Evolutionary conservation across 2,797 vertebrate genomes (phyloP).

Genomic region (Adelosebastes latens): DNA sequence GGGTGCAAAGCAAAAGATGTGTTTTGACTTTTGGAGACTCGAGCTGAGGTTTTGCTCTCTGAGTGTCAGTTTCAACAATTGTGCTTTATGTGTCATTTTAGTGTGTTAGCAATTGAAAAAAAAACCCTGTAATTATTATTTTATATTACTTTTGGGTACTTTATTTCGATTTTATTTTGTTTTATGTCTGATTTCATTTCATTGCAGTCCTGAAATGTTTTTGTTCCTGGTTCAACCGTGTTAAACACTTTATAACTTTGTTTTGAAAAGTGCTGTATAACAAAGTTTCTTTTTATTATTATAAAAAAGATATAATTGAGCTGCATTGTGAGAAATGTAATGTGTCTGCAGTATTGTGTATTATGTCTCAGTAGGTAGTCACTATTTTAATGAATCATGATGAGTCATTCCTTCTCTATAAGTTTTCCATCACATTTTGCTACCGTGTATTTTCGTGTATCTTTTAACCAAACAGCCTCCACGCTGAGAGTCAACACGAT

Average conservation of each 20-base stretch:
- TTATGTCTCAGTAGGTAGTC: not conserved
- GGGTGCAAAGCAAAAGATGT: too few species aligned
- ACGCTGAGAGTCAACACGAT: not conserved
- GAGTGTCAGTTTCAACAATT: too few species aligned
- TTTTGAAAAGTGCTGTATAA: not conserved
- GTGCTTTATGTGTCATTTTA: too few species aligned
- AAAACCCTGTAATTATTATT: not conserved
- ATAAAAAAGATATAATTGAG: not conserved
- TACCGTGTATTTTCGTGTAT: not conserved
- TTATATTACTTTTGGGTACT: not conserved
- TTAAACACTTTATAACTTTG: not conserved
- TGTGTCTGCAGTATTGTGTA: not conserved
- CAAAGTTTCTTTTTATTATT: not conserved
- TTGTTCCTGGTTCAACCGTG: not conserved
- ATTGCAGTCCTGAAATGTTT: not conserved
- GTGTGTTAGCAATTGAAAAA: too few species aligned
- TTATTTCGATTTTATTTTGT: too few species aligned
- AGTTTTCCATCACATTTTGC: not conserved
- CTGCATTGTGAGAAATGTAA: not conserved
- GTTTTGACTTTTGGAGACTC: too few species aligned
- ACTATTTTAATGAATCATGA: too few species aligned
- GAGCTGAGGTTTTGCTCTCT: too few species aligned
- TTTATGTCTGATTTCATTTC: not conserved
- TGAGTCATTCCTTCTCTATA: not conserved
- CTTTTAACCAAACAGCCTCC: too few species aligned